Base-by-base conservation (phyloP, 2,113 vertebrate genomes). In the Formicarius rufipectus region DNA sequence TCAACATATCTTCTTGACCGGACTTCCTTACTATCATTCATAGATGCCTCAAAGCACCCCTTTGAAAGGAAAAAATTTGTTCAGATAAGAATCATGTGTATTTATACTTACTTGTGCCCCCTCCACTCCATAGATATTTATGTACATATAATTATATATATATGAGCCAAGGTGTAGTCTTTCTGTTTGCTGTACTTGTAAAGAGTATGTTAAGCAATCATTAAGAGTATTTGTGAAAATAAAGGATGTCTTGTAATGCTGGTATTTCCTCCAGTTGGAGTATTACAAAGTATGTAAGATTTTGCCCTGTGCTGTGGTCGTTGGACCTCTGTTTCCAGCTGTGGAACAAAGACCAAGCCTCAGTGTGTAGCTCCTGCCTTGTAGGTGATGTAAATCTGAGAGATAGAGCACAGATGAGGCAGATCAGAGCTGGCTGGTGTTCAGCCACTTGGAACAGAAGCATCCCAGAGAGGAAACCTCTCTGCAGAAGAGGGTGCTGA, bases 401-500 rank as follows among this genome's bases (percentile, higher is more conserved):
- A 75, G 24, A 40, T 3, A 37, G 17, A 75, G 7, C 9, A 39
- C 30, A 88, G 47, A 40, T 71, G 18, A 62, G 64, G 39, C 28
- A 67, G 12, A 35, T 37, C n/a, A 53, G 39, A 92, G 17, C 33
- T 83, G 75, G 22, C 14, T 73, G 37, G 23, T 73, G 44, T 47
- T 93, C 58, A 84, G 40, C 10, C 58, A 33, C 14, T 24, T 42
- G 13, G 21, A 77, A 28, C 22, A 87, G 45, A 58, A 58, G 7
- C 0, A 0, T 39, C 37, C 44, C 37, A 31, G 27, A 30, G 30
- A 40, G 27, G 50, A 60, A 3, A 1, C 4, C 7, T 31, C 28
- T 58, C 42, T 60, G 35, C 20, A 80, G 50, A 84, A 69, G 24
- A 22, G 3, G 50, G 14, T 12, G 7, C 19, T 20, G 6, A 89